Evolutionary conservation across 2,113 vertebrate species (phyloP).

Genomic region (Junco hyemalis): DNA sequence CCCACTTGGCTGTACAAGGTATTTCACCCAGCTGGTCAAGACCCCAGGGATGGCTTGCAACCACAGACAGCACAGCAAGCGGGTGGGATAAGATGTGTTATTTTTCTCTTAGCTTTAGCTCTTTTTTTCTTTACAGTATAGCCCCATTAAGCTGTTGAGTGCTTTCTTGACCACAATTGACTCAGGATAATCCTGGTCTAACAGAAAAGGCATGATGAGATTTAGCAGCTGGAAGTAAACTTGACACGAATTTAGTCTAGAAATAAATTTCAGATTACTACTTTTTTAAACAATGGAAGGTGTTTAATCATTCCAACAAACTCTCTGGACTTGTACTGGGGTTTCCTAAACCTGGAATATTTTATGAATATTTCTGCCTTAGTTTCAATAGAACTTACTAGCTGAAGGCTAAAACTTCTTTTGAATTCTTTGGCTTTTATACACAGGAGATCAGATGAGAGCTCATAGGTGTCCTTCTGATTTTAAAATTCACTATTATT

Average conservation of each 20-base stretch:
- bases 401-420: neutral
- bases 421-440: neutral
- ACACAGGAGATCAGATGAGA: neutral
- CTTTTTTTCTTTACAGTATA: neutral
- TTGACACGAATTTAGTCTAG: conserved; percentile 44
- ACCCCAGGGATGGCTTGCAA: neutral
- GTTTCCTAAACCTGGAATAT: conserved; percentile 7
- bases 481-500: neutral
- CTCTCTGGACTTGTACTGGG: neutral
- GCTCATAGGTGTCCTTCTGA: neutral
- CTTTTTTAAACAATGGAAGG: conserved; percentile 23
- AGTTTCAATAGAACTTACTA: neutral
- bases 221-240: conserved; percentile 44
- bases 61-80: neutral
- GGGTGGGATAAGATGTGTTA: neutral
- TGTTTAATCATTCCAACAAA: conserved; percentile 37
- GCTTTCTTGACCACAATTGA: conserved; percentile 42
- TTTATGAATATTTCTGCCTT: neutral
- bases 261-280: conserved; percentile 45
- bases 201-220: conserved; percentile 30
- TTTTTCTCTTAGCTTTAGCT: neutral
- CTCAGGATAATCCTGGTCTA: conserved; percentile 33
- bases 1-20: neutral
- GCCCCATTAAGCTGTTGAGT: conserved; percentile 13
- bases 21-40: neutral